phyloP scores from a whole-genome alignment of 2,888 invertebrate species.

The Machimus rusticus region DNA sequence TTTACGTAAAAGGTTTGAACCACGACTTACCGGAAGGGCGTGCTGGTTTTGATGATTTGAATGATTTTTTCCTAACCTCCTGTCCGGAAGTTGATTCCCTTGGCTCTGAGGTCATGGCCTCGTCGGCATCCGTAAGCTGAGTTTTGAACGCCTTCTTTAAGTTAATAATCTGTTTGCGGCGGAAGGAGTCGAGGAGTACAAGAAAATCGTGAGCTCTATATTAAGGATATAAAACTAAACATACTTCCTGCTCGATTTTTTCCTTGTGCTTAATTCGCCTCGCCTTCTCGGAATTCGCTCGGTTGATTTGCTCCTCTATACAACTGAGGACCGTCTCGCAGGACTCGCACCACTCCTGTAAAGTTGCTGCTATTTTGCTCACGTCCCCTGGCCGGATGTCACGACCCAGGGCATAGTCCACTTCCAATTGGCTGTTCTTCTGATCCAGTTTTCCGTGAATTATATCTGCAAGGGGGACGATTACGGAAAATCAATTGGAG shows the following conservation, averaged over 20 bases:
- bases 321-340: constrained; percentile 89
- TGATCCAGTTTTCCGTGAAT: constrained; percentile 97
- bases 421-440: constrained; percentile 89
- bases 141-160: constrained; percentile 89
- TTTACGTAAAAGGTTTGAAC: constrained; percentile 51
- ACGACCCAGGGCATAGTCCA: constrained; percentile 92
- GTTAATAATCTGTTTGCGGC: constrained; percentile 72
- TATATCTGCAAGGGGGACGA: constrained; percentile 70
- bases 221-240: background rate
- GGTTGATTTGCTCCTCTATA: constrained; percentile 87
- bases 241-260: constrained; percentile 85
- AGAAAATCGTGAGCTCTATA: background rate
- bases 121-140: constrained; percentile 83
- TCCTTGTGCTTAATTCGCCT: constrained; percentile 80
- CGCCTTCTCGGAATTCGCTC: constrained; percentile 87
- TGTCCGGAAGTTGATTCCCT: constrained; percentile 65
- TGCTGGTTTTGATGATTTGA: constrained; percentile 57
- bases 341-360: constrained; percentile 88
- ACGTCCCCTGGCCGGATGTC: constrained; percentile 89
- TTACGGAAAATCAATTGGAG: background rate
- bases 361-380: constrained; percentile 78
- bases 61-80: constrained; percentile 60
- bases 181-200: background rate
- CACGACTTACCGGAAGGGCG: constrained; percentile 54
- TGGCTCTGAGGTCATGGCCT: constrained; percentile 80